Percentiles rank a stretch among this genome's conserved stretches.
Conservation (phyloP, 2,888 invertebrate genomes). For the Bedellia somnulentella region DNA sequence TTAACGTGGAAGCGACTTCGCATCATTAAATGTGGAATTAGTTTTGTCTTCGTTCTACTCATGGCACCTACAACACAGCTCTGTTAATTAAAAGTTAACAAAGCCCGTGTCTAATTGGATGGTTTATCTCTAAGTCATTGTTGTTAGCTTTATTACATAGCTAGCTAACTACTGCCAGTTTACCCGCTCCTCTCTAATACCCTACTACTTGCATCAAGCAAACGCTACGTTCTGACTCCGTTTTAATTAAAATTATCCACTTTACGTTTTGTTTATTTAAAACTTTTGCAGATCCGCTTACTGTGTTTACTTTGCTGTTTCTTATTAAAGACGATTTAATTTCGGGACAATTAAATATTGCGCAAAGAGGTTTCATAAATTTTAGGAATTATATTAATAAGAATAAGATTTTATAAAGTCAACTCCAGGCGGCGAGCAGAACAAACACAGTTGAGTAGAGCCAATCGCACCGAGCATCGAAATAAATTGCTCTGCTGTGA, state of each 20-base stretch:
- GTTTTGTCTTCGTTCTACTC: constrained; percentile 4
- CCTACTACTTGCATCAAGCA: too few species aligned
- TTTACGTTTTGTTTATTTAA: too few species aligned
- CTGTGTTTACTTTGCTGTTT: too few species aligned
- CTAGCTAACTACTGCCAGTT: too few species aligned
- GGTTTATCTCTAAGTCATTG: constrained; percentile 20
- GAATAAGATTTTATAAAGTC: too few species aligned
- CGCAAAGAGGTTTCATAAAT: constrained; percentile 11
- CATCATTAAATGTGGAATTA: constrained; percentile 1
- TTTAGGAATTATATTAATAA: constrained; percentile 1
- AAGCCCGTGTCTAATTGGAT: constrained; percentile 29
- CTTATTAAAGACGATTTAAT: too few species aligned
- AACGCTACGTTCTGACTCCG: too few species aligned
- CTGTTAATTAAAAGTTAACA: constrained; percentile 38
- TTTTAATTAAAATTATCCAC: too few species aligned
- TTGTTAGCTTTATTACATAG: constrained; percentile 9
- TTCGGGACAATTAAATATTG: too few species aligned
- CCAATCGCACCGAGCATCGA: constrained; percentile 1
- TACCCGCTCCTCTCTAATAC: too few species aligned
- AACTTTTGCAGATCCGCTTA: too few species aligned
- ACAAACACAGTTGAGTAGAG: constrained; percentile 1
- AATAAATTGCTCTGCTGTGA: constrained; percentile 13
- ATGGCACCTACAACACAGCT: constrained; percentile 17
- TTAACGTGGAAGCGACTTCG: constrained; percentile 1
- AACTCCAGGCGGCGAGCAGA: too few species aligned